Base-by-base conservation (phyloP, 1,140 invertebrate species). In the Harpegnathos saltator region DNA sequence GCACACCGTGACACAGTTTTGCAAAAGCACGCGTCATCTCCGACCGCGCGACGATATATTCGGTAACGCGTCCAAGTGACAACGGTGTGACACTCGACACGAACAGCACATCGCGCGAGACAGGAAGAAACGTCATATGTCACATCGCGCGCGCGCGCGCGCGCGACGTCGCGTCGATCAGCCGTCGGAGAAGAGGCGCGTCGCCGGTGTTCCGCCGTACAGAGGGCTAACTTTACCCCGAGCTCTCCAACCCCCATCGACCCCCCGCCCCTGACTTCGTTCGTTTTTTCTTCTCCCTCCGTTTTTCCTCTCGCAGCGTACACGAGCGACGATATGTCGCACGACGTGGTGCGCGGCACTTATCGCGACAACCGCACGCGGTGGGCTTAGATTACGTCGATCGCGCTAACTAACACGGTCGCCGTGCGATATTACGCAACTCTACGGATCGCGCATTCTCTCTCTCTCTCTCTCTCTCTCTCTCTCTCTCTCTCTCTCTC, bases 171-270 rank as follows among this genome's bases (percentile, higher is more conserved):
- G 44, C 24, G 7, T 66, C 62, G 33, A 75, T 65, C 22, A 33
- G 17, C 26, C 44, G 0, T 14, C 26, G 17, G 7, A 54, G 68
- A 68, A 15, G 68, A 68, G 11, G 4, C 24, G 12, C 11, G 38
- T 52, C 1, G 1, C 65, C 19, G 22, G 66, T 4, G 50, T 77
- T 0, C 19, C 19, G 63, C 33, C 33, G 48, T 56, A 3, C 44
- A 48, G 69, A 69, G 63, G 3, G 17, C 58, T 58, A 69, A 50
- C 22, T 44, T 58, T 22, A 58, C 52, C 26, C 38, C n/a, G 14
- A 58, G 75, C 33, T n/a, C n/a, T n/a, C n/a, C n/a, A n/a, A n/a
- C n/a, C 19, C 2, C 17, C 44, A 80, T 80, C 65, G n/a, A 80
- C 69, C 63, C 38, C 33, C 24, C 33, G 50, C 5, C 33, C 19